These are phyloP conservation scores for Acanthisitta chloris DNA, from an alignment of 2,113 vertebrate genomes.

Conservation along the genomic window DNA sequence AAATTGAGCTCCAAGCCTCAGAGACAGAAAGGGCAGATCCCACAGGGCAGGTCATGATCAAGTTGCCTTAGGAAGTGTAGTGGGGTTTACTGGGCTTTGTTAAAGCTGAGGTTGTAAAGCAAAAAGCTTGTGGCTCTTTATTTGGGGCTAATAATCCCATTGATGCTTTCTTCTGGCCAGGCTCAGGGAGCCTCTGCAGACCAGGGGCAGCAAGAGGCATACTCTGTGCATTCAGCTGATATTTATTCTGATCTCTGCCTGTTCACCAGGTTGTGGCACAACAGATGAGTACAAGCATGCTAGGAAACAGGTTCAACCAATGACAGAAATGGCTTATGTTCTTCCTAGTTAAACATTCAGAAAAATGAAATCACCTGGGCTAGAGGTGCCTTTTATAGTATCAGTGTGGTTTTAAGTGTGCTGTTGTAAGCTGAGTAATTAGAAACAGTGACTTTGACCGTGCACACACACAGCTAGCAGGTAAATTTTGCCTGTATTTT, in stretches of 20 bases:
- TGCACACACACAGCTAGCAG: not conserved
- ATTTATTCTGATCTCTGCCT: not conserved
- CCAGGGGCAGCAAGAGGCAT: fast-evolving
- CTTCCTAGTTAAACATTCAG: not conserved
- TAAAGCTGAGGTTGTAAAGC: not conserved
- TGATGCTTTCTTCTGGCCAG: not conserved
- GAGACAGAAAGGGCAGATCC: not conserved
- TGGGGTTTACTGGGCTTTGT: not conserved
- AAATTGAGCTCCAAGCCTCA: not conserved
- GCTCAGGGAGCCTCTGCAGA: not conserved
- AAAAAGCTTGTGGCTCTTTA: not conserved
- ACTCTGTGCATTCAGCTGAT: fast-evolving
- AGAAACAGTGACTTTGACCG: not conserved
- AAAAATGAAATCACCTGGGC: not conserved
- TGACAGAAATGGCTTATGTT: not conserved
- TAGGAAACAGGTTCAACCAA: not conserved
- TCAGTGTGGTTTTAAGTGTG: not conserved
- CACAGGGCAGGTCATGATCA: not conserved
- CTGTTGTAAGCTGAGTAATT: not conserved
- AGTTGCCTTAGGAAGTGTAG: not conserved
- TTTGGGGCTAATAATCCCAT: not conserved
- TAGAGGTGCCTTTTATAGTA: not conserved
- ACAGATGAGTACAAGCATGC: not conserved
- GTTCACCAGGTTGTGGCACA: not conserved
- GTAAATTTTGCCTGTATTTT: too few relatives aligned